Evolutionary conservation across 2,113 vertebrate species (phyloP), one percentile per base, ranked within the genome.

Genomic region (Perognathus longimembris): DNA sequence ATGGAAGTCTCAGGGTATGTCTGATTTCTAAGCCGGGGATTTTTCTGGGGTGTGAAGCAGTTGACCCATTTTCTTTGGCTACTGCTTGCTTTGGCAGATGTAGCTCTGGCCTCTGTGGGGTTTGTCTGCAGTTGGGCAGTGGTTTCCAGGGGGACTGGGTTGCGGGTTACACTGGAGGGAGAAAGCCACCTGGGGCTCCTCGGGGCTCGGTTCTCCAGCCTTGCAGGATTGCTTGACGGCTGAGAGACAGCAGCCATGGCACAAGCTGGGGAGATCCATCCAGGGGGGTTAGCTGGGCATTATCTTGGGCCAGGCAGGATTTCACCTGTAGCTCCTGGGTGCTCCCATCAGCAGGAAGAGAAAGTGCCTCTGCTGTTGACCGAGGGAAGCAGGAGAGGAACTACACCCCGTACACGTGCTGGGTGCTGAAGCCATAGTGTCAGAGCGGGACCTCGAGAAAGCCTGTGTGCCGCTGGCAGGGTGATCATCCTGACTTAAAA

Each of bases 341-440:
- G 97, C 15, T 98, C 96, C 84, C 88, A 92, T 89, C 97, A 97
- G 92, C 98, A 98, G 6, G 98, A 97, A 82, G 98, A 98, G 90
- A 99, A 99, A 97, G 97, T 99, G 91, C 97, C 98, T 71, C 98
- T 99, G 70, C 97, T 99, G 85, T 97, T 99, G 94, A 98, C 99
- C 2, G 1, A 97, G 97, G 64, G 96, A 98, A 67, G 98, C 99
- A n/a, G 99, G 99, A 95, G 99, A 99, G 18, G 99, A 99, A 85
- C 97, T 99, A 75, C 98, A 99, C 95, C 99, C 99, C 30, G 99
- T 99, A 95, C 97, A 98, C 28, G 99, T 99, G 92, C 97, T 99
- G 50, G 99, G 99, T 0, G 98, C 99, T 95, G 99, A 99, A 89
- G 94, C 97, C 4, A 97, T 98, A 1, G 99, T 99, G 32, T 98